Evolutionary conservation across 2,888 invertebrate genomes (phyloP).

Genomic region (Drosophila subquinaria): DNA sequence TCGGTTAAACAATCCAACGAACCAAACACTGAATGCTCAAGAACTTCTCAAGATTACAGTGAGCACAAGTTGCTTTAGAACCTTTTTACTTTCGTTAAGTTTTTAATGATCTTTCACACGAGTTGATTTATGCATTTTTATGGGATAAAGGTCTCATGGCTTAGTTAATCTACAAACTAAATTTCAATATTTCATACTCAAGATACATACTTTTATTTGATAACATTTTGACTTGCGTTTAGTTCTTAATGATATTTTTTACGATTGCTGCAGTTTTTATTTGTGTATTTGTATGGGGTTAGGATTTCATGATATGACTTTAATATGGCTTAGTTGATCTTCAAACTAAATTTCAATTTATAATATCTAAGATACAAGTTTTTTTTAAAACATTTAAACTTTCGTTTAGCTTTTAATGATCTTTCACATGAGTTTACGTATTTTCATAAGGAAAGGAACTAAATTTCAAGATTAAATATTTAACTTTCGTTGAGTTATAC

Average conservation of each 20-base stretch:
- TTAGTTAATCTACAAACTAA: background rate
- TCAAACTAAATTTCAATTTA: background rate
- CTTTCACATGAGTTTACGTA: background rate
- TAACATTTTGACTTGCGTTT: slow-evolving; percentile 16
- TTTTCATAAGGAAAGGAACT: background rate
- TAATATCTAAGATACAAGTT: too few species aligned
- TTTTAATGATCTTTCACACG: slow-evolving; percentile 15
- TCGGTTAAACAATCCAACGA: slow-evolving; percentile 14
- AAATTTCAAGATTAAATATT: too few species aligned
- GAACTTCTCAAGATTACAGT: slow-evolving; percentile 5
- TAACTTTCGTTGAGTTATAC: background rate
- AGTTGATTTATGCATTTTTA: background rate
- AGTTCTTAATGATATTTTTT: slow-evolving; percentile 8
- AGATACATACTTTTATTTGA: background rate
- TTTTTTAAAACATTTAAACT: background rate
- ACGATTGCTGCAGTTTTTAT: background rate
- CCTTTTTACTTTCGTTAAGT: slow-evolving; percentile 18
- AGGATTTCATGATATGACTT: background rate
- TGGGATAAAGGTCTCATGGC: background rate
- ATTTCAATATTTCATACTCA: background rate
- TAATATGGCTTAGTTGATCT: background rate
- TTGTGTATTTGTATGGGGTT: background rate
- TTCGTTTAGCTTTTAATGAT: background rate
- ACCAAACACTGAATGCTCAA: slow-evolving; percentile 12
- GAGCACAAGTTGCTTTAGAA: background rate